Conservation (phyloP, 1,140 invertebrate genomes). For the Drosophila watanabei region DNA sequence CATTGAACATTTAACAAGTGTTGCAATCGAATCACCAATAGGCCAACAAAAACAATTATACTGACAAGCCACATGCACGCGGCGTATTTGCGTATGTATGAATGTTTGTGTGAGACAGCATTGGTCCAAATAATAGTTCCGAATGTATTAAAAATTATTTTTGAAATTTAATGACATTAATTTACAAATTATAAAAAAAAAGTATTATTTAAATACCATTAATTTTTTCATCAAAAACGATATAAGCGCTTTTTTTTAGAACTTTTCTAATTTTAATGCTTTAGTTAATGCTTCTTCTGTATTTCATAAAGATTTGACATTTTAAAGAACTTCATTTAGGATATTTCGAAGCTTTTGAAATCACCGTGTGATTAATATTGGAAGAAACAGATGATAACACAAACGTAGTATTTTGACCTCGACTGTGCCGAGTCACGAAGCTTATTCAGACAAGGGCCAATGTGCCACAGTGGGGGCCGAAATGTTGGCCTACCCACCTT, state of each 20-base stretch:
- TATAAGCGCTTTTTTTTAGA: background rate
- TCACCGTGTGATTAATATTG: background rate
- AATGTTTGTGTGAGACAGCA: conserved; percentile 8
- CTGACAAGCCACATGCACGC: conserved; percentile 36
- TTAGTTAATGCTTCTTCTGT: no score
- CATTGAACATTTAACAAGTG: conserved; percentile 83
- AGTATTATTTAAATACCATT: background rate
- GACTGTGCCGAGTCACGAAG: conserved; percentile 8
- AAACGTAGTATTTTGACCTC: conserved; percentile 9
- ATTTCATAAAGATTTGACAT: background rate
- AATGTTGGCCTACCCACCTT: conserved; percentile 23
- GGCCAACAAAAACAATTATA: conserved; percentile 75
- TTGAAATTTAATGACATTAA: background rate
- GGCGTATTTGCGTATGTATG: conserved; percentile 9
- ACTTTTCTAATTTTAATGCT: no score
- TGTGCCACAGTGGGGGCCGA: conserved; percentile 33
- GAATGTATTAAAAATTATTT: background rate
- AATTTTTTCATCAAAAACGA: no score
- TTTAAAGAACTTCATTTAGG: background rate
- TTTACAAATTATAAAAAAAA: background rate
- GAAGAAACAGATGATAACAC: background rate
- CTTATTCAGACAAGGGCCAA: conserved; percentile 38
- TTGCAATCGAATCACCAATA: conserved; percentile 81
- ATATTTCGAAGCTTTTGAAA: background rate
- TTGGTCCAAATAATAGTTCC: background rate